A percentile compares a stretch with the other conserved stretches of the same genome.
These are phyloP conservation scores for Mixornis gularis DNA, from an alignment of 2,113 vertebrate species.

Conservation along the genomic window DNA sequence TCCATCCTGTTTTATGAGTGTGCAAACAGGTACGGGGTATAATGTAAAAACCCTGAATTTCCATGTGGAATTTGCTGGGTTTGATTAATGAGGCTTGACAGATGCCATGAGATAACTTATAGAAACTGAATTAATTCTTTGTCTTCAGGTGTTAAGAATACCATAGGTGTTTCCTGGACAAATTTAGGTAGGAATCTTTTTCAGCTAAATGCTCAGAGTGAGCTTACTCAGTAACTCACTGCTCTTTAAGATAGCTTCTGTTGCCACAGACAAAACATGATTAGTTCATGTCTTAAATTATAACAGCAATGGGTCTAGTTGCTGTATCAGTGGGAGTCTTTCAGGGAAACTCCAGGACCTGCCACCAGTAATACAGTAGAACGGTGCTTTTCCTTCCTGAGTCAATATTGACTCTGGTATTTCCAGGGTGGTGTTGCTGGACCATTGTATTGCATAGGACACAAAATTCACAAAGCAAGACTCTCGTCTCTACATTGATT, in stretches of 20 bases:
- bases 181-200: neutral
- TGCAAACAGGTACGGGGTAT: neutral
- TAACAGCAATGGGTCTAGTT: neutral
- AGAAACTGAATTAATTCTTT: conserved; percentile 9
- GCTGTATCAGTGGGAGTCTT: neutral
- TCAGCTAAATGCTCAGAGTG: neutral
- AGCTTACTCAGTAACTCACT: neutral
- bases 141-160: neutral
- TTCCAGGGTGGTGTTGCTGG: conserved; percentile 16
- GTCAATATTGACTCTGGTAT: conserved; percentile 54
- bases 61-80: conserved; percentile 3
- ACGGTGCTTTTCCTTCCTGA: conserved; percentile 59
- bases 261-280: neutral
- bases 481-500: neutral
- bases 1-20: neutral
- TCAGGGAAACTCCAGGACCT: conserved; percentile 54
- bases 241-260: neutral
- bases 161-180: neutral
- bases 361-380: neutral
- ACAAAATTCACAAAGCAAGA: neutral
- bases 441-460: neutral
- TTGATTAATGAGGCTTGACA: conserved; percentile 4
- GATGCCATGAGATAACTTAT: neutral
- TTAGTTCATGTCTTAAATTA: neutral
- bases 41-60: conserved; percentile 54